phyloP scores from a whole-genome alignment of 2,888 invertebrate genomes.

The Napeogenes inachia region DNA sequence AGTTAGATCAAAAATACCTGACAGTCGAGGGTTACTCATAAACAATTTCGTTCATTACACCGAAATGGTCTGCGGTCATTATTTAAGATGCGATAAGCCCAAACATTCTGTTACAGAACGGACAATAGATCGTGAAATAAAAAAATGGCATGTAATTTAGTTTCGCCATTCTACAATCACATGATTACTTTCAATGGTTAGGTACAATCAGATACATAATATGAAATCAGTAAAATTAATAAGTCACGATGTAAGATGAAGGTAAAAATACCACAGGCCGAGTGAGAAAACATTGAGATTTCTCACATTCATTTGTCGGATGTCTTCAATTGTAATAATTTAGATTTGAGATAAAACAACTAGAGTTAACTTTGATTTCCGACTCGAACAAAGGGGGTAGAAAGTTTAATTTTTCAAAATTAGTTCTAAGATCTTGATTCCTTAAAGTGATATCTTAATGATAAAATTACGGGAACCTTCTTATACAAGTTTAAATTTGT shows the following conservation, averaged over 20 bases:
- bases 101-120: slow-evolving; percentile 43
- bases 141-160: slow-evolving; percentile 55
- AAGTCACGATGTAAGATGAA: slow-evolving; percentile 32
- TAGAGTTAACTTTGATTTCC: slow-evolving; percentile 30
- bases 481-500: no score
- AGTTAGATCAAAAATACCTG: slow-evolving; percentile 38
- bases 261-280: slow-evolving; percentile 18
- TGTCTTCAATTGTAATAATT: slow-evolving; percentile 32
- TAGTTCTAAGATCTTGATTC: slow-evolving; percentile 5
- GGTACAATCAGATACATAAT: slow-evolving; percentile 26
- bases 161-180: slow-evolving; percentile 31
- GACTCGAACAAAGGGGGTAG: slow-evolving; percentile 26
- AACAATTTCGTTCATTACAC: slow-evolving; percentile 52
- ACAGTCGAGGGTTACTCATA: slow-evolving; percentile 35
- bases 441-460: background rate
- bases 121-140: slow-evolving; percentile 53
- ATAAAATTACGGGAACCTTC: background rate
- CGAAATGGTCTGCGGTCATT: slow-evolving; percentile 47
- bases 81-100: slow-evolving; percentile 55
- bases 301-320: slow-evolving; percentile 30
- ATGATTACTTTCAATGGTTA: slow-evolving; percentile 40
- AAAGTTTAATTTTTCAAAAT: slow-evolving; percentile 10
- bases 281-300: slow-evolving; percentile 18
- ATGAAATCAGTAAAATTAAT: slow-evolving; percentile 42
- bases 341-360: slow-evolving; percentile 33